Percentiles rank a stretch among this genome's conserved stretches.
phyloP scores from a whole-genome alignment of 2,113 vertebrate species.

The Ranitomeya variabilis region DNA sequence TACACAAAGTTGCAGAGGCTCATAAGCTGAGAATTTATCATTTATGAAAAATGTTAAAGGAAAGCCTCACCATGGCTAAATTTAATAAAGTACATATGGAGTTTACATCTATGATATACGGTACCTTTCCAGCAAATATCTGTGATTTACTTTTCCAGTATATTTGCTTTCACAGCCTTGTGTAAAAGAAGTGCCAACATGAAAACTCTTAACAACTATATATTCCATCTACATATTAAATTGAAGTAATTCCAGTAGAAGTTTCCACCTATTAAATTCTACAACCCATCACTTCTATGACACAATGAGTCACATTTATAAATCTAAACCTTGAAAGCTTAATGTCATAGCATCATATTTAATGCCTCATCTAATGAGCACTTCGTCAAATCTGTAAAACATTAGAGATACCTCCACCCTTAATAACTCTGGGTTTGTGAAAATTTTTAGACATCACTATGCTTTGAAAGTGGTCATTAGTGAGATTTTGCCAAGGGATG shows the following conservation, averaged over 20 bases:
- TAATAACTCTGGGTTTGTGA: conserved; percentile 4
- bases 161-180: no score
- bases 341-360: not conserved
- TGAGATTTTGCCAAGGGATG: conserved; percentile 45
- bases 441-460: conserved; percentile 16
- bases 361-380: conserved; percentile 24
- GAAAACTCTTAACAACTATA: no score
- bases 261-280: not conserved
- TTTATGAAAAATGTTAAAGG: no score
- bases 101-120: no score
- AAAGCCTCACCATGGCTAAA: no score
- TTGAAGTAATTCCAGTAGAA: not conserved
- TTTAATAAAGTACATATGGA: no score
- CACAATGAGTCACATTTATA: not conserved
- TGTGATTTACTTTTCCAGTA: no score
- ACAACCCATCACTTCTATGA: not conserved
- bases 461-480: conserved; percentile 50
- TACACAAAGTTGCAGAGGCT: no score
- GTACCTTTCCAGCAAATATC: no score
- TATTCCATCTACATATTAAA: not conserved
- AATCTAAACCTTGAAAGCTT: conserved; percentile 9
- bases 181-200: no score
- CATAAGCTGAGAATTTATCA: no score
- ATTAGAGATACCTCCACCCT: not conserved
- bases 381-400: conserved; percentile 21